Evolutionary conservation across 1,140 invertebrate species (phyloP).

Genomic region (Pentalonia nigronervosa): DNA sequence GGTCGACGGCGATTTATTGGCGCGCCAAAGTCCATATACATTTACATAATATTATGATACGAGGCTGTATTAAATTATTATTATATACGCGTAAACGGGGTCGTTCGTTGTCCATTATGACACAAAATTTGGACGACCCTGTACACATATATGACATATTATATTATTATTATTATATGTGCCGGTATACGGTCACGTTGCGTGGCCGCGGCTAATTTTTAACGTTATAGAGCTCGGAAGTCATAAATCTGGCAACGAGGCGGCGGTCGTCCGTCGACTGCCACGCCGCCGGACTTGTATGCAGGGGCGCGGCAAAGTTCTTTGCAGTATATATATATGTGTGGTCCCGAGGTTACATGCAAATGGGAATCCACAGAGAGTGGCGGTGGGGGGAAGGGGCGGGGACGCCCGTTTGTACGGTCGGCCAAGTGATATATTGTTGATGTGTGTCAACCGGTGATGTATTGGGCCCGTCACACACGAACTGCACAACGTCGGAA

Average conservation of each 20-base stretch:
- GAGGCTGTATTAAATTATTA: no score
- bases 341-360: constrained; percentile 21
- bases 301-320: constrained; percentile 12
- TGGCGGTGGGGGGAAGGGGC: not conserved
- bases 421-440: constrained; percentile 56
- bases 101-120: constrained; percentile 6
- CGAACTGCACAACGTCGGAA: not conserved
- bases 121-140: not conserved
- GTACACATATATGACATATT: not conserved
- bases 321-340: not conserved
- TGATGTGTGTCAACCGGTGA: constrained; percentile 58
- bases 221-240: constrained; percentile 13
- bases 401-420: constrained; percentile 36
- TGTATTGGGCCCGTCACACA: constrained; percentile 57
- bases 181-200: no score
- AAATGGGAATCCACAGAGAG: constrained; percentile 47
- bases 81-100: not conserved
- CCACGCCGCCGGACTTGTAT: not conserved
- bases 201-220: constrained; percentile 40
- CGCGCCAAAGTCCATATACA: not conserved
- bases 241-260: constrained; percentile 42
- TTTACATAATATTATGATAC: not conserved
- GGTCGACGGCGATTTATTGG: not conserved
- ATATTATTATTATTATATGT: not conserved
- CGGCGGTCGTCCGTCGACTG: not conserved